Evolutionary conservation across 2,113 vertebrate species (phyloP).

Genomic region (Chiloscyllium plagiosum): DNA sequence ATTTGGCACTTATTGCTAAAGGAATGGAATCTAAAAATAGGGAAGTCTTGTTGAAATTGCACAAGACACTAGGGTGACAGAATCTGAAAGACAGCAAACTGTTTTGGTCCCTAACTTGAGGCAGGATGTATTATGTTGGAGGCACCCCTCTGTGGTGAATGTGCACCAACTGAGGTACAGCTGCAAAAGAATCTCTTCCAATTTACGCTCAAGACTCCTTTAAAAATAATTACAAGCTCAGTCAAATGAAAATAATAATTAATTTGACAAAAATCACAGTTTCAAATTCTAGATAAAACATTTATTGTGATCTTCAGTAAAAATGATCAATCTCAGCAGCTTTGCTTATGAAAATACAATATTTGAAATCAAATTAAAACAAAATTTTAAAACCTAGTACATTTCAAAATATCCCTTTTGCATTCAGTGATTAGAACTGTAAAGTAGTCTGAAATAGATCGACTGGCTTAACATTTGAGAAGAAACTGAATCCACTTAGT

Average conservation of each 20-base stretch:
- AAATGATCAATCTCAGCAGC: neutral
- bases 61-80: no score
- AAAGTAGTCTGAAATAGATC: neutral
- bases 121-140: no score
- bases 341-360: conserved; percentile 18
- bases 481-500: neutral
- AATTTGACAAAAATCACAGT: neutral
- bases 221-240: neutral
- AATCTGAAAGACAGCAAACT: no score
- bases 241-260: neutral
- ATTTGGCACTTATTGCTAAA: no score
- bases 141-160: no score
- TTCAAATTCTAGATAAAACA: neutral
- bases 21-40: no score
- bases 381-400: neutral
- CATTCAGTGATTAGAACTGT: no score
- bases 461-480: neutral
- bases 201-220: neutral
- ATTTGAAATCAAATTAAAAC: neutral
- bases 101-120: no score
- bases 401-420: neutral
- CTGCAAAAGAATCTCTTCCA: neutral
- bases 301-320: conserved; percentile 8
- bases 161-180: neutral
- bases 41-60: no score